Evolutionary conservation across 2,888 invertebrate genomes (phyloP).

Genomic region (Hydraecia micacea): DNA sequence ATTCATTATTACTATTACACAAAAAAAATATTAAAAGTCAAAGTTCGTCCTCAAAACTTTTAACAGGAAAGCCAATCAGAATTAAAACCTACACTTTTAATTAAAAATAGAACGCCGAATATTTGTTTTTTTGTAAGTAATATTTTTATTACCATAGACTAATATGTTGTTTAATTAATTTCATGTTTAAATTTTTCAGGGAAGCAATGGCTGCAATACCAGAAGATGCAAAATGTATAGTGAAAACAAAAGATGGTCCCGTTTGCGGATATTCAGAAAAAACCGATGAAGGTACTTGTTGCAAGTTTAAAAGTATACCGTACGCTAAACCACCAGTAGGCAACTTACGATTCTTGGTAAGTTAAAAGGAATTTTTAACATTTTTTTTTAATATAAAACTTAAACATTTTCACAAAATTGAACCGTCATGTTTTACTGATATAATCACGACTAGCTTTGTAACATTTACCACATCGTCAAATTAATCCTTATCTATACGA

Average conservation of each 20-base stretch:
- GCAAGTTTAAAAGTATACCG: slow-evolving; percentile 83
- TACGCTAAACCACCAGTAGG: slow-evolving; percentile 85
- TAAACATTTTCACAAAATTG: background rate
- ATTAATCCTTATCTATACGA: background rate
- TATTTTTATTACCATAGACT: background rate
- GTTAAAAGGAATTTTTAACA: slow-evolving; percentile 48
- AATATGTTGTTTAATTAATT: slow-evolving; percentile 4
- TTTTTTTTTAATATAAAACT: background rate
- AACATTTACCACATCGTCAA: background rate
- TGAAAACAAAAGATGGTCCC: slow-evolving; percentile 78
- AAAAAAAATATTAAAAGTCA: background rate
- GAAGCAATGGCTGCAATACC: slow-evolving; percentile 53
- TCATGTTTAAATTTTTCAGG: slow-evolving; percentile 14
- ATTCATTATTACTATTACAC: background rate
- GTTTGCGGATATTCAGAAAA: slow-evolving; percentile 78
- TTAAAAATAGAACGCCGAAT: slow-evolving; percentile 7
- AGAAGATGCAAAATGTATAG: slow-evolving; percentile 63
- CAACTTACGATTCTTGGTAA: slow-evolving; percentile 81
- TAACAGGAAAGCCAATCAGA: slow-evolving; percentile 8
- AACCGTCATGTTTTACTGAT: background rate
- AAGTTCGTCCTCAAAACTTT: slow-evolving; percentile 1
- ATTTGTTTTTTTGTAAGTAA: background rate
- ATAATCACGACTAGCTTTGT: background rate
- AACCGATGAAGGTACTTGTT: slow-evolving; percentile 72
- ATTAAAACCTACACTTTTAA: slow-evolving; percentile 1